These are phyloP conservation scores for Champsocephalus gunnari DNA, from an alignment of 2,797 vertebrate species.

Conservation along the genomic window DNA sequence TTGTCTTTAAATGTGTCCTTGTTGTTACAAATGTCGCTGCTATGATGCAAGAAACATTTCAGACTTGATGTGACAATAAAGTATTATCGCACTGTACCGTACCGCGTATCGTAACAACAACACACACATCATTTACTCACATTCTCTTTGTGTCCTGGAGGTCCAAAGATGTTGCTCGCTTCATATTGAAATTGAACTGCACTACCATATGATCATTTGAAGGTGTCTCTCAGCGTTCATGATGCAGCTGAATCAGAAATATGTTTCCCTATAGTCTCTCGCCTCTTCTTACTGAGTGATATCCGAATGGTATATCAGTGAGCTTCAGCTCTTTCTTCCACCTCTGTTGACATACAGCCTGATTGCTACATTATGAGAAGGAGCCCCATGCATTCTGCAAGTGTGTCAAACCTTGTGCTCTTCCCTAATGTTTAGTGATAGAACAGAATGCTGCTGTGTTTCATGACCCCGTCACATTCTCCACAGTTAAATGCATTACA, in stretches of 20 bases:
- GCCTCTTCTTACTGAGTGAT: neutral
- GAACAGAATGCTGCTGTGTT: constrained; percentile 31
- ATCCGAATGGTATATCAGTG: constrained; percentile 2
- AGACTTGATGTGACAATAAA: no score
- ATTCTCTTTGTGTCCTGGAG: constrained; percentile 28
- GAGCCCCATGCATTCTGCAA: constrained; percentile 30
- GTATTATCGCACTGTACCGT: no score
- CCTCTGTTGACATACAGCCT: constrained; percentile 27
- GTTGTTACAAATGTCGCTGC: no score
- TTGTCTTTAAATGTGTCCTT: no score
- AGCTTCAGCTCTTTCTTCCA: constrained; percentile 19
- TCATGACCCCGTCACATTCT: constrained; percentile 37
- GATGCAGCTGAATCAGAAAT: neutral
- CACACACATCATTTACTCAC: constrained; percentile 43
- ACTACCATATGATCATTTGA: neutral
- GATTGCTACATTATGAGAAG: constrained; percentile 34
- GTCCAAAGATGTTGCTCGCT: constrained; percentile 32
- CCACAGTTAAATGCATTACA: constrained; percentile 29
- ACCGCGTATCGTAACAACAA: neutral
- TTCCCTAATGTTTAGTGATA: constrained; percentile 37
- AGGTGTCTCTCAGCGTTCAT: neutral
- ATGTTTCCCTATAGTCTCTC: neutral
- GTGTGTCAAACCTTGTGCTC: constrained; percentile 39
- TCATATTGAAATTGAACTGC: constrained; percentile 32
- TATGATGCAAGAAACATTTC: no score